Evolutionary conservation across 2,113 vertebrate genomes (phyloP), one percentile per base, ranked within the genome.

Genomic region (Misgurnus mizolepis): DNA sequence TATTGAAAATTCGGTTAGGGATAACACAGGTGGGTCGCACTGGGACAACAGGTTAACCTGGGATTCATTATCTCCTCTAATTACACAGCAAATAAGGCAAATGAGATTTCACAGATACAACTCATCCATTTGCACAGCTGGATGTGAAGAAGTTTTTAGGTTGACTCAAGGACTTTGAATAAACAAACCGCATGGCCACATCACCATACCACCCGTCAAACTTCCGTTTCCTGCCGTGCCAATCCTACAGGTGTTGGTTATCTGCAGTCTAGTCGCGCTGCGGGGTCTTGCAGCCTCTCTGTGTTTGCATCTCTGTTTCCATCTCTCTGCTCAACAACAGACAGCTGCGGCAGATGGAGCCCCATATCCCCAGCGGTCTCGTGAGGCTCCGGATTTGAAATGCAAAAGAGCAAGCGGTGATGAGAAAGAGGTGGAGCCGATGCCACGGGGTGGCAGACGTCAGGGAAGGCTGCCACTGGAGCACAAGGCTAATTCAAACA

Each of bases 281-380:
- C 58, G 55, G 12, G 41, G 56, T 80, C 5, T 14, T 66, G 49
- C 74, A 67, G 39, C 70, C 85, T 81, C 47, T 39, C 74, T 78
- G 73, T 85, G 80, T 83, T 76, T 79, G 47, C 74, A 67, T 65
- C 73, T 87, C 86, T 85, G 79, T 83, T 79, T 74, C 64, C 76
- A 66, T 64, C 77, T 87, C 86, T 89, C 76, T 84, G 87, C 88
- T 86, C 79, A 50, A 53, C 86, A 83, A 87, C 87, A 85, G 89
- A 85, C 90, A 91, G 89, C 53, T 76, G 87, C 70, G 90, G 88
- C 91, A 92, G 91, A 92, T 92, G 89, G 91, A 89, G 85, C 86
- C 87, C 84, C 87, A 86, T 90, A 92, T 92, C 89, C 88, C 84
- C 86, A 85, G 85, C 10, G 58, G 83, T 87, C 88, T 91, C 88